Evolutionary conservation across 2,113 vertebrate species (phyloP), one percentile per base, ranked within the genome.

Genomic region (Montifringilla adamsi): DNA sequence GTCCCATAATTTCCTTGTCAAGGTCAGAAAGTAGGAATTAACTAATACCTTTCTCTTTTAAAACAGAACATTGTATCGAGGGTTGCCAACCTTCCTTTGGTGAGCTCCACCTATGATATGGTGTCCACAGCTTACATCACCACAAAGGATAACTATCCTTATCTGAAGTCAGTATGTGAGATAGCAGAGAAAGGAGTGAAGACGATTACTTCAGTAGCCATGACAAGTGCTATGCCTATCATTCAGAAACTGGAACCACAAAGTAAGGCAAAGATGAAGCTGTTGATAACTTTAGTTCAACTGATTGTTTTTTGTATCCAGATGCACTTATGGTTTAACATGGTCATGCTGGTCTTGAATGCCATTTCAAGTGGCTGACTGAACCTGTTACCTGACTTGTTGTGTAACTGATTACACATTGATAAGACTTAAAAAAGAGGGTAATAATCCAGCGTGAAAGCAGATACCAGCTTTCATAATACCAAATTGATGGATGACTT

Each of bases 181-280:
- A 97, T 98, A 47, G 98, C 98, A 6, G 99, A 99, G 95, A 98
- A 95, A 69, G 96, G 98, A 2, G 95, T 98, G 95, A 98, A 96
- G 75, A 98, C 97, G 0, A 79, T 99, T 97, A 98, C 98, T 55
- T 98, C 98, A 0, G 98, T 98, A 95, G 99, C 98, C 2, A 6
- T 99, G 79, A 98, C 95, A 52, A 97, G 98, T 14, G 97, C 98
- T 19, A 95, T 98, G 89, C 99, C 99, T 75, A 97, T 98, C 93
- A 95, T 99, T 31, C 97, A 98, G 69, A 99, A 97, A 84, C 95
- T 99, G 69, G 98, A 99, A 95, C 98, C 98, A 9, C 99, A 99
- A 60, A 98, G 99, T 99, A 97, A 98, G 99, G 13, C 84, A 70
- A 80, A 90, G 43, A 66, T 74, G 23, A 52, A 64, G 11, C 39